Percentiles rank a stretch among this genome's conserved stretches.
Conservation (phyloP, 2,113 vertebrate genomes). For the Pelobates fuscus region DNA sequence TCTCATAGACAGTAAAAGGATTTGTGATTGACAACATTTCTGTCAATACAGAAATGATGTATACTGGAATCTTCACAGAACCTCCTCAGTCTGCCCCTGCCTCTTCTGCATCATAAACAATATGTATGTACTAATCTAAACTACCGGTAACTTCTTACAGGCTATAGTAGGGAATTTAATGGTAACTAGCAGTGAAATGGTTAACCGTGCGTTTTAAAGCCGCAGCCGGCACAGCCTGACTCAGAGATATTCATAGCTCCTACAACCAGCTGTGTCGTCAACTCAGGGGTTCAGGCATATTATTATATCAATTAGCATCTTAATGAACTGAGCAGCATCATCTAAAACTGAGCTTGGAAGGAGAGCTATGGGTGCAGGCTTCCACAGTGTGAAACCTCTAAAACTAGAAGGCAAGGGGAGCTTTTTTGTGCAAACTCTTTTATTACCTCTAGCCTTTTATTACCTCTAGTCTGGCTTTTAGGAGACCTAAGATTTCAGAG, state of each 20-base stretch:
- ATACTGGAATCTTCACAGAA: no score
- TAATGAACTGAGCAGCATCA: slow-evolving; percentile 68
- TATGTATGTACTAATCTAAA: no score
- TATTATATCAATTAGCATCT: slow-evolving; percentile 88
- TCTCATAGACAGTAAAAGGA: no score
- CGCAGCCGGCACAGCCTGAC: slow-evolving; percentile 73
- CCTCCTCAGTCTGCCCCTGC: no score
- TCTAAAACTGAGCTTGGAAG: slow-evolving; percentile 31
- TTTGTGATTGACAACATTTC: no score
- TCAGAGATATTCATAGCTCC: slow-evolving; percentile 81
- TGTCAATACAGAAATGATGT: no score
- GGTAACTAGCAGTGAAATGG: not conserved
- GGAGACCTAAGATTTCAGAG: no score
- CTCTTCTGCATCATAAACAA: no score
- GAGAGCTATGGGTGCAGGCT: slow-evolving; percentile 33
- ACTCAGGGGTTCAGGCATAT: slow-evolving; percentile 79
- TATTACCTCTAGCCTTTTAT: no score
- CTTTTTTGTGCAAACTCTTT: not conserved
- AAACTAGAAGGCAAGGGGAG: not conserved
- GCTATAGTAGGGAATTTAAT: no score
- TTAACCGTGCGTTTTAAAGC: slow-evolving; percentile 60
- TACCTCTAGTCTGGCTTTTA: no score
- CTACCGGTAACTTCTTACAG: no score
- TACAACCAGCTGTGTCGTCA: slow-evolving; percentile 77
- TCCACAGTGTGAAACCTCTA: slow-evolving; percentile 21